These are phyloP conservation scores for Amphipyra tragopoginis DNA, from an alignment of 2,888 invertebrate genomes.

Conservation along the genomic window DNA sequence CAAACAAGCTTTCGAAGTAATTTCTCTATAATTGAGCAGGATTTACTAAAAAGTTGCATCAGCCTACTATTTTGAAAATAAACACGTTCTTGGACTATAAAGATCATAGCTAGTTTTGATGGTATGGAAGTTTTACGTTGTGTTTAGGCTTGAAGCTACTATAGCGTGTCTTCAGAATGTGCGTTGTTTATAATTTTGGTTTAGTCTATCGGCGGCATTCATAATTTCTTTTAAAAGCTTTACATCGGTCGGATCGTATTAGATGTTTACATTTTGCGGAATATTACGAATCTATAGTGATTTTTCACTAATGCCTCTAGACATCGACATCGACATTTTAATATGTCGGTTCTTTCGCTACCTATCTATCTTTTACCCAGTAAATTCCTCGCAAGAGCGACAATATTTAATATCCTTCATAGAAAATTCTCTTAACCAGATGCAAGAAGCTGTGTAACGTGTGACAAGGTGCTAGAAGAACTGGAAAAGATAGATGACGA, in stretches of 20 bases:
- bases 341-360: too few species aligned
- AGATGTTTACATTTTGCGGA: background rate
- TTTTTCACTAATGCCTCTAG: background rate
- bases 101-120: too few species aligned
- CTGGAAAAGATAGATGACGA: slow-evolving; percentile 98
- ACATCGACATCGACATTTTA: too few species aligned
- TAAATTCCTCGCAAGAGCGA: background rate
- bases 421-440: slow-evolving; percentile 86
- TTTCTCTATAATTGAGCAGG: too few species aligned
- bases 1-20: too few species aligned
- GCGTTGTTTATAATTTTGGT: too few species aligned
- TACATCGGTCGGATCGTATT: background rate
- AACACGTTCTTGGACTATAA: too few species aligned
- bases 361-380: background rate
- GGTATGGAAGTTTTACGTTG: too few species aligned
- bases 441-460: slow-evolving; percentile 97
- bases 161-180: too few species aligned
- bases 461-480: slow-evolving; percentile 97
- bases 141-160: too few species aligned
- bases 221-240: background rate
- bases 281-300: background rate
- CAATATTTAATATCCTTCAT: slow-evolving; percentile 16
- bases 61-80: too few species aligned
- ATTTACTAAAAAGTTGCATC: too few species aligned
- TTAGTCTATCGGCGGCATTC: background rate